phyloP scores from a whole-genome alignment of 1,140 invertebrate species.

The Drosophila ercepeae region DNA sequence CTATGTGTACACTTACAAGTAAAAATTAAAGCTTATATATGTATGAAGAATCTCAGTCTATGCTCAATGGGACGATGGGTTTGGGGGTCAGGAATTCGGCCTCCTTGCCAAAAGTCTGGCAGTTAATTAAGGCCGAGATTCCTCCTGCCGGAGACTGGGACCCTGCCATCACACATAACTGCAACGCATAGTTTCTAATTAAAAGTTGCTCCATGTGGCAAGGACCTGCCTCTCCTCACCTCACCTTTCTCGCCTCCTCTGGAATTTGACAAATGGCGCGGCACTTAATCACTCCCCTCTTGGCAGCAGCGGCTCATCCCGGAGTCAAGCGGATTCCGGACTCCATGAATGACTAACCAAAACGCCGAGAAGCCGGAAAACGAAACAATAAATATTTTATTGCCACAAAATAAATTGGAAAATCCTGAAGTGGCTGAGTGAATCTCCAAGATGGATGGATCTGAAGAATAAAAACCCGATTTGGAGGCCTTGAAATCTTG shows the following conservation, averaged over 20 bases:
- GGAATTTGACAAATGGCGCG: slow-evolving; percentile 51
- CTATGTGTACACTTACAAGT: slow-evolving; percentile 33
- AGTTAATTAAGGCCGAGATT: slow-evolving; percentile 25
- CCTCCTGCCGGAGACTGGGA: neutral
- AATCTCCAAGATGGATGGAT: too few relatives aligned
- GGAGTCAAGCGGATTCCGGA: neutral
- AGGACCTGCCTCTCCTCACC: neutral
- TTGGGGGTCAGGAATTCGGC: neutral
- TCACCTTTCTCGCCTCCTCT: neutral
- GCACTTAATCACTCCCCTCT: slow-evolving; percentile 34
- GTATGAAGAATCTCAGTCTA: neutral
- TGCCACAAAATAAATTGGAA: neutral
- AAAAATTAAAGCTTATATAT: slow-evolving; percentile 14
- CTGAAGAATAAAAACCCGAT: too few relatives aligned
- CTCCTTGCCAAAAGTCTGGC: neutral
- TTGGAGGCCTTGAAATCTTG: too few relatives aligned
- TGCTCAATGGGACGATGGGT: neutral
- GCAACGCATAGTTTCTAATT: slow-evolving; percentile 60
- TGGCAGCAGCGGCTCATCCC: neutral
- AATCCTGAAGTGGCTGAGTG: neutral
- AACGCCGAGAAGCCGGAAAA: slow-evolving; percentile 7
- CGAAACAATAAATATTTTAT: slow-evolving; percentile 7
- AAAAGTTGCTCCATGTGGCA: slow-evolving; percentile 45
- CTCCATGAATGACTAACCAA: slow-evolving; percentile 27
- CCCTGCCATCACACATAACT: slow-evolving; percentile 30